Conservation (phyloP, 2,888 invertebrate genomes). For the Campopleginae sp. region DNA sequence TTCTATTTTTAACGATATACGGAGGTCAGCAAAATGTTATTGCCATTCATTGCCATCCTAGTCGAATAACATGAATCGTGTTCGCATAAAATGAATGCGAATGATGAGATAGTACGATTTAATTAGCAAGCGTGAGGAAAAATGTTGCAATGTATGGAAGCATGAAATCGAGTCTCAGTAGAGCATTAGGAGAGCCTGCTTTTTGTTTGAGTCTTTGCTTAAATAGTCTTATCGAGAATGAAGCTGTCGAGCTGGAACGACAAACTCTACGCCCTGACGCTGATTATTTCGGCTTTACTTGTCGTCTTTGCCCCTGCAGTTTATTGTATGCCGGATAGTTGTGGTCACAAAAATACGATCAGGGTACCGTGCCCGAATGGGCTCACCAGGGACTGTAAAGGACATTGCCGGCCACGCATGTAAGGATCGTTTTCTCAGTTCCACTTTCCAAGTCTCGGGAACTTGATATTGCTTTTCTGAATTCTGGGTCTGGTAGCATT, state of each 20-base stretch:
- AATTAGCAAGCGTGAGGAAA: too few species aligned
- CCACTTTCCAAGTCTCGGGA: too few species aligned
- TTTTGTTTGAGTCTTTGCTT: background rate
- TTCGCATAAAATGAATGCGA: background rate
- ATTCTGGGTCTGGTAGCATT: too few species aligned
- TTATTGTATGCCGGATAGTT: slow-evolving; percentile 29
- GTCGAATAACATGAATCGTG: background rate
- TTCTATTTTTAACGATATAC: too few species aligned
- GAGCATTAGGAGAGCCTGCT: background rate
- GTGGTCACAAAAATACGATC: slow-evolving; percentile 2
- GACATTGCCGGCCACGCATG: slow-evolving; percentile 13
- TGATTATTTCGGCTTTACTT: background rate
- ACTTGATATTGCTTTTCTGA: too few species aligned
- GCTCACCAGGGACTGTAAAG: slow-evolving; percentile 17
- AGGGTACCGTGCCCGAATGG: slow-evolving; percentile 9
- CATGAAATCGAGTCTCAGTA: background rate
- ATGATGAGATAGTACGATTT: too few species aligned
- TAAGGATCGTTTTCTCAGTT: too few species aligned
- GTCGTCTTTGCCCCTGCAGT: background rate
- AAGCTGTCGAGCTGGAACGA: too few species aligned
- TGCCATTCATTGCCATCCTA: too few species aligned
- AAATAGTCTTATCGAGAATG: too few species aligned
- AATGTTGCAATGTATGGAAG: too few species aligned
- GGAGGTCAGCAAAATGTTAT: too few species aligned
- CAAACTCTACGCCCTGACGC: background rate